Evolutionary conservation across 2,113 vertebrate genomes (phyloP).

Genomic region (Alexandromys fortis): DNA sequence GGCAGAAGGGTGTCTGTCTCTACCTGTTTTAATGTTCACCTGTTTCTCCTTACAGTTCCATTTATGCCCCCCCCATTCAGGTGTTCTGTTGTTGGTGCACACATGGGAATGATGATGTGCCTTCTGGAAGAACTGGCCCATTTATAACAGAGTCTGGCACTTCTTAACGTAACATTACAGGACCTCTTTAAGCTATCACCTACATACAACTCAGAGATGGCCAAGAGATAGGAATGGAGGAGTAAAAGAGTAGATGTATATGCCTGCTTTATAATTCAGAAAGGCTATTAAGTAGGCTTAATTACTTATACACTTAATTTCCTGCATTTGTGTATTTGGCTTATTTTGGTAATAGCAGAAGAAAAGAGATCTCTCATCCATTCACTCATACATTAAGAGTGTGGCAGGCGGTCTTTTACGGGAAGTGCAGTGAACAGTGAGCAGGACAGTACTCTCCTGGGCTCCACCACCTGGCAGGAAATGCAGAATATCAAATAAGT

Average conservation of each 20-base stretch:
- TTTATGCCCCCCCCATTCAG: not conserved
- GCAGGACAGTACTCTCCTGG: not conserved
- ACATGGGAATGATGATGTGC: not conserved
- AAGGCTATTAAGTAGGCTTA: not conserved
- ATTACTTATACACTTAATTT: constrained; percentile 49
- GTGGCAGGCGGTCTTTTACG: not conserved
- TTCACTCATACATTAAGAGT: not conserved
- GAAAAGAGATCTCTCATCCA: not conserved
- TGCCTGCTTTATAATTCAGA: not conserved
- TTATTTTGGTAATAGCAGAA: constrained; percentile 14
- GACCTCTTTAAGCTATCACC: not conserved
- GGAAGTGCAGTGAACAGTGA: not conserved
- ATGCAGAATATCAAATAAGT: constrained; percentile 3
- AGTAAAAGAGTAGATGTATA: constrained; percentile 1
- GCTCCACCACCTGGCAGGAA: not conserved
- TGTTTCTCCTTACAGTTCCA: not conserved
- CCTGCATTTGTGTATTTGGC: constrained; percentile 13
- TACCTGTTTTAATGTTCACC: not conserved
- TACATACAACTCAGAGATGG: constrained; percentile 21
- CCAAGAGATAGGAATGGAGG: not conserved
- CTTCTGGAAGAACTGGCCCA: not conserved
- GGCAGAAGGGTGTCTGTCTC: not conserved
- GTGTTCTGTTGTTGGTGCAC: not conserved
- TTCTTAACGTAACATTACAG: not conserved
- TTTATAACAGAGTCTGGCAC: not conserved